Percentiles rank a stretch among this genome's conserved stretches.
Evolutionary conservation across 1,140 invertebrate genomes (phyloP).

Genomic region (Solen grandis): DNA sequence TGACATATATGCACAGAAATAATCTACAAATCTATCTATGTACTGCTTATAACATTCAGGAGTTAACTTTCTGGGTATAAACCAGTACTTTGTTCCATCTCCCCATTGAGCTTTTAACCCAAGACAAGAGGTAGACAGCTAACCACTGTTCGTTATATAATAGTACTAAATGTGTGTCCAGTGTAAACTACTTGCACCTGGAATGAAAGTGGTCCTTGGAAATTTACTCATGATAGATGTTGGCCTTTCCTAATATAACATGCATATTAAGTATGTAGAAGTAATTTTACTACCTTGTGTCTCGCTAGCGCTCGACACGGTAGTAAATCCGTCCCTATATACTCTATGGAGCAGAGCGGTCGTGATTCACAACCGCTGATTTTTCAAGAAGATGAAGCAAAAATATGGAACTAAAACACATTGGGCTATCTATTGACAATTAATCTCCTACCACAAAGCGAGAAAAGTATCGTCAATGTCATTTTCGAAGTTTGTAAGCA

Average conservation of each 20-base stretch:
- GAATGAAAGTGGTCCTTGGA: constrained; percentile 9
- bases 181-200: constrained; percentile 14
- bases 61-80: constrained; percentile 12
- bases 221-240: constrained; percentile 15
- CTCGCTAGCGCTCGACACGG: too few relatives aligned
- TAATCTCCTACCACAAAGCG: too few relatives aligned
- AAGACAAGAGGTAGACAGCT: constrained; percentile 17
- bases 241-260: constrained; percentile 9
- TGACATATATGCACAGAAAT: constrained; percentile 17
- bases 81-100: constrained; percentile 9
- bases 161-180: constrained; percentile 10
- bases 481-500: too few relatives aligned
- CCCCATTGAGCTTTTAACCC: constrained; percentile 14
- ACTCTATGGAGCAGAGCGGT: too few relatives aligned
- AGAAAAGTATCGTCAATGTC: too few relatives aligned
- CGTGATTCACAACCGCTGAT: too few relatives aligned
- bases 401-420: too few relatives aligned
- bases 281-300: too few relatives aligned
- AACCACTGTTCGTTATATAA: constrained; percentile 16
- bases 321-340: too few relatives aligned
- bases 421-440: too few relatives aligned
- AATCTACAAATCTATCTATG: constrained; percentile 18
- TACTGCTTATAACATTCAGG: constrained; percentile 16
- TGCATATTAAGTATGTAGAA: constrained; percentile 15
- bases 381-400: too few relatives aligned